A percentile compares a stretch with the other conserved stretches of the same genome.
Evolutionary conservation across 2,797 vertebrate genomes (phyloP).

Genomic region (Xiphophorus birchmanni): DNA sequence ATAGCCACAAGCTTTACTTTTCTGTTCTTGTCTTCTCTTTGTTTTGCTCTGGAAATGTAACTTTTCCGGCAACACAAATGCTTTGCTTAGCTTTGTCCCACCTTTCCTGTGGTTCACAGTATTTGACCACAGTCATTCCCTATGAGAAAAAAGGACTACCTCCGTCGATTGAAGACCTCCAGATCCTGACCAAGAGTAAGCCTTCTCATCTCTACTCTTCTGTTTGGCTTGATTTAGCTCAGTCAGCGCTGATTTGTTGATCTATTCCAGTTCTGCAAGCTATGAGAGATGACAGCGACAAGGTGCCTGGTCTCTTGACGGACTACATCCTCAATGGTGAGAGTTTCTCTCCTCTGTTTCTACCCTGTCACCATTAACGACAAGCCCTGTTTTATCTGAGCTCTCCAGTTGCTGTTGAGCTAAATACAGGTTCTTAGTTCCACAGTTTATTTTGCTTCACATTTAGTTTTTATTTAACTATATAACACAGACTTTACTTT

Average conservation of each 20-base stretch:
- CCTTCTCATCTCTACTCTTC: not conserved
- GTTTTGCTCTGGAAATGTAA: not conserved
- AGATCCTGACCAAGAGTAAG: constrained; percentile 96
- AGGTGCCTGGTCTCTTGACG: constrained; percentile 94
- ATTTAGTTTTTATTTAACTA: not conserved
- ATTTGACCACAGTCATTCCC: constrained; percentile 96
- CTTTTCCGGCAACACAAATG: not conserved
- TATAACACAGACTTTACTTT: not conserved
- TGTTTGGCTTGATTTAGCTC: not conserved
- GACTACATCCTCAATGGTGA: constrained; percentile 99
- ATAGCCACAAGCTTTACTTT: constrained; percentile 6
- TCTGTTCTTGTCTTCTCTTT: not conserved
- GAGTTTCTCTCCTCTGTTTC: constrained; percentile 3
- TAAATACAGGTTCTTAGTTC: not conserved
- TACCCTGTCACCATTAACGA: not conserved
- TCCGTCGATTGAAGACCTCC: constrained; percentile 93
- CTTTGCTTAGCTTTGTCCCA: not conserved
- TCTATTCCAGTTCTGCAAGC: constrained; percentile 87
- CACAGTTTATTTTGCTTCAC: not conserved
- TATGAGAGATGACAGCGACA: constrained; percentile 97
- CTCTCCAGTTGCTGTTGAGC: not conserved
- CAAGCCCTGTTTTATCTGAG: not conserved
- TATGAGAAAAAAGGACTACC: constrained; percentile 93
- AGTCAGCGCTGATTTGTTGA: not conserved
- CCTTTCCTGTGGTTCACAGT: constrained; percentile 74